These are phyloP conservation scores for Tiaroga cobitis DNA, from an alignment of 2,797 vertebrate genomes.

Conservation along the genomic window DNA sequence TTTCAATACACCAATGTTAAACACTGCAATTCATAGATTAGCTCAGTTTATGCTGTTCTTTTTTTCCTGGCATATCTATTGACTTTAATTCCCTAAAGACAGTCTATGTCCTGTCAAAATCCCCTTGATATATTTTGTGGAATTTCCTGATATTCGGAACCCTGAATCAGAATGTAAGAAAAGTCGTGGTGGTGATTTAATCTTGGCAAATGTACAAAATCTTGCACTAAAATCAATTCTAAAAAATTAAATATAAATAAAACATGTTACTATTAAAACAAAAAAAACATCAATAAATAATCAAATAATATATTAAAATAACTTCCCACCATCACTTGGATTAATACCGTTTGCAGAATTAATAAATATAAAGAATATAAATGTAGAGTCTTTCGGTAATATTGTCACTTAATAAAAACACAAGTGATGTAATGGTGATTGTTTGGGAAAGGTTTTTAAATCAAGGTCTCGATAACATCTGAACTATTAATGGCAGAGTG, in stretches of 20 bases:
- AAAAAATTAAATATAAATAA: not conserved
- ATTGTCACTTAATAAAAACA: not conserved
- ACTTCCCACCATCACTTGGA: not conserved
- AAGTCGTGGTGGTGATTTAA: not conserved
- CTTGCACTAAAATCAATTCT: not conserved
- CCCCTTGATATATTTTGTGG: constrained; percentile 13
- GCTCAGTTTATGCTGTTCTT: not conserved
- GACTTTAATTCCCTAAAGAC: constrained; percentile 17
- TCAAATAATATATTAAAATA: not conserved
- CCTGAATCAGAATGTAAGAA: not conserved
- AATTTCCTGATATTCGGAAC: constrained; percentile 17
- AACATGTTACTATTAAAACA: not conserved
- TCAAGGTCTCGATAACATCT: not conserved
- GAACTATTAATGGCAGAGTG: constrained; percentile 22
- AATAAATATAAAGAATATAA: not conserved
- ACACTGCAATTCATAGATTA: not conserved
- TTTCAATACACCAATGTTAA: not conserved
- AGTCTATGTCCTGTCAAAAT: constrained; percentile 17
- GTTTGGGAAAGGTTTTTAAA: constrained; percentile 25
- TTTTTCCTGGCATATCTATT: not conserved
- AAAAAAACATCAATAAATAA: not conserved
- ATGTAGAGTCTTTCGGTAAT: not conserved
- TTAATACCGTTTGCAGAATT: not conserved
- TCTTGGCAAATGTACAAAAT: not conserved
- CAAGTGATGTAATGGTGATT: not conserved